phyloP scores from a whole-genome alignment of 2,888 invertebrate genomes.

The Eupithecia exiguata region DNA sequence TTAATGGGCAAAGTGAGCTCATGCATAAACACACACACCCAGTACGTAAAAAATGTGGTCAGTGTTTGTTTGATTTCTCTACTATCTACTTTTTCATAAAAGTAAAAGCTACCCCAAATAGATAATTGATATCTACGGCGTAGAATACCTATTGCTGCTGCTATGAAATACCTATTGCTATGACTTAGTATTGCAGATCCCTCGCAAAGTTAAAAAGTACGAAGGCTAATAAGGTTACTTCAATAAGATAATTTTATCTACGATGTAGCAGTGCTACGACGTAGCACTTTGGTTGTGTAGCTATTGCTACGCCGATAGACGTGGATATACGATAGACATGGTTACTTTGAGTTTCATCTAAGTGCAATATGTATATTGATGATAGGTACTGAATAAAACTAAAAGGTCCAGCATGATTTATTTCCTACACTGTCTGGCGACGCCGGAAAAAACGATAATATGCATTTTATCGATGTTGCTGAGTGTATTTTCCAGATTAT shows the following conservation, averaged over 20 bases:
- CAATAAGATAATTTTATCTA: not conserved
- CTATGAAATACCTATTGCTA: no score
- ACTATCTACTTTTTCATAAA: not conserved
- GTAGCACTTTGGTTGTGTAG: not conserved
- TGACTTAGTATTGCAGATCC: not conserved
- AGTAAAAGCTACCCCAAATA: not conserved
- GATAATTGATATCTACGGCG: not conserved
- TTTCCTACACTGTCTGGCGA: not conserved
- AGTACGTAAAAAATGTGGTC: not conserved
- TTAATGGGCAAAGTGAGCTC: not conserved
- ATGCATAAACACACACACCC: not conserved
- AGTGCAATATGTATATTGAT: not conserved
- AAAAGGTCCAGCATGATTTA: not conserved
- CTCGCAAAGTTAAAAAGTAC: not conserved
- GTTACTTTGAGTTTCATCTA: no score
- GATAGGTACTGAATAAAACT: not conserved
- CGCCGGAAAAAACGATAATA: not conserved
- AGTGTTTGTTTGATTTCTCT: not conserved
- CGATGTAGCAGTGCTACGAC: not conserved
- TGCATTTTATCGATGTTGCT: not conserved
- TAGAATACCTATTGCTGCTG: not conserved
- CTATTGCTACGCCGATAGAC: not conserved
- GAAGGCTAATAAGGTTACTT: not conserved
- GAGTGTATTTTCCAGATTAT: not conserved
- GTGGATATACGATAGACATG: not conserved